Evolutionary conservation across 2,888 invertebrate species (phyloP), one percentile per base, ranked within the genome.

Genomic region (Caenorhabditis virilis): DNA sequence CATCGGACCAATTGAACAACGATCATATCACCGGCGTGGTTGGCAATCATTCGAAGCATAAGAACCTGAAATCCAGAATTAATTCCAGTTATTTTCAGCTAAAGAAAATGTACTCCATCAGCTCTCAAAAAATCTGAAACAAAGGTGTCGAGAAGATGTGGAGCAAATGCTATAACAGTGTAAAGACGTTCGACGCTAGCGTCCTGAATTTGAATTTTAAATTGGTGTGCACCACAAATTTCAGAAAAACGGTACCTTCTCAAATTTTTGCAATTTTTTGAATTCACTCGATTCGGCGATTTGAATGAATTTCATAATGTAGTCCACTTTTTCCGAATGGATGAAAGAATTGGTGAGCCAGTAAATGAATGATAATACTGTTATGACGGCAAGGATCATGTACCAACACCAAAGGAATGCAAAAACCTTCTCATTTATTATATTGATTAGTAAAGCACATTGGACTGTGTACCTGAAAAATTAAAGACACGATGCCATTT

Each of bases 361-460:
- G 53, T 77, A 76, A 33, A 81, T 27, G 25, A 78, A 70, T 2
- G 82, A 82, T 38, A 67, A 71, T 1, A 69, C 76, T 0, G 82
- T 81, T 50, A 79, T 74, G 26, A 72, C 51, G 9, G 69, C 70
- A 15, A 82, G 61, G 7, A 82, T 55, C 49, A 79, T 69, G 45
- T 82, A 82, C 82, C 82, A 82, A 51, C 74, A 72, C 82, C 82
- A 82, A 39, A 82, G 69, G 50, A 82, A 80, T 20, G 80, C 80
- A 53, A 80, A 80, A 3, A 80, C 79, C 49, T 80, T 80, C 54
- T 82, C 82, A 56, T 82, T 82, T 65, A 82, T 79, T 36, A 82
- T 79, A 56, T 82, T 82, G 51, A 82, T 81, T 6, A 82, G 66
- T 9, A 82, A 67, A 11, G 80, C 79, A 59, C 82, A 82, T 66